Evolutionary conservation across 1,140 invertebrate genomes (phyloP).

Genomic region (Panagrolaimus sp.): DNA sequence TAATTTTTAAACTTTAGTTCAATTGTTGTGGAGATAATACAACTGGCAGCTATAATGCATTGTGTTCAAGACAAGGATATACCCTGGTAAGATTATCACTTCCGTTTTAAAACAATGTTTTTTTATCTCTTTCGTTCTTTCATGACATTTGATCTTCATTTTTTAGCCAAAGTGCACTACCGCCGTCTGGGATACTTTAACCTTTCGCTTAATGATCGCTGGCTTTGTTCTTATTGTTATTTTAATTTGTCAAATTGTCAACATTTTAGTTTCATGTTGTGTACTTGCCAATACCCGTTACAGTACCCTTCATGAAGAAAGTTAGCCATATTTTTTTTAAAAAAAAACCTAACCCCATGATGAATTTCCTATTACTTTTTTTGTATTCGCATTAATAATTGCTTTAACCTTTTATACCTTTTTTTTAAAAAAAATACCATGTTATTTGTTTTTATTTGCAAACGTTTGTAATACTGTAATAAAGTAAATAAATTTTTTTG

Average conservation of each 20-base stretch:
- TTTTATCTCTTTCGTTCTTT: no score
- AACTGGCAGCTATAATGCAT: background rate
- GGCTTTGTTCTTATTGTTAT: conserved; percentile 17
- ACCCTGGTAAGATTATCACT: no score
- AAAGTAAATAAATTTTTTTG: background rate
- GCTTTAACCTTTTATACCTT: no score
- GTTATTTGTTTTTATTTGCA: no score
- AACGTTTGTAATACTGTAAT: no score
- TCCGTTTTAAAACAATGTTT: no score
- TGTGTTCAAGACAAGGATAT: no score
- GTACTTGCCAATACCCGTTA: conserved; percentile 20
- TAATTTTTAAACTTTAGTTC: background rate
- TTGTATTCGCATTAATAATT: no score
- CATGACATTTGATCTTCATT: background rate
- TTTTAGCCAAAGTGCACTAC: conserved; percentile 17
- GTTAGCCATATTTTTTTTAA: background rate
- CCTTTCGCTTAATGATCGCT: conserved; percentile 20
- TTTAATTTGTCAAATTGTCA: conserved; percentile 10
- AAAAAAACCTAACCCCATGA: no score
- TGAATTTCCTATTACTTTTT: no score
- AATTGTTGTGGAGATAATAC: conserved; percentile 8
- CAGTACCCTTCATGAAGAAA: conserved; percentile 14
- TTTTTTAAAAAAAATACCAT: no score
- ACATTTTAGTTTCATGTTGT: background rate
- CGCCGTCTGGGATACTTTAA: conserved; percentile 19